A percentile compares a stretch with the other conserved stretches of the same genome.
These are phyloP conservation scores for Meloidogyne chitwoodi DNA, from an alignment of 1,140 invertebrate species.

Conservation along the genomic window DNA sequence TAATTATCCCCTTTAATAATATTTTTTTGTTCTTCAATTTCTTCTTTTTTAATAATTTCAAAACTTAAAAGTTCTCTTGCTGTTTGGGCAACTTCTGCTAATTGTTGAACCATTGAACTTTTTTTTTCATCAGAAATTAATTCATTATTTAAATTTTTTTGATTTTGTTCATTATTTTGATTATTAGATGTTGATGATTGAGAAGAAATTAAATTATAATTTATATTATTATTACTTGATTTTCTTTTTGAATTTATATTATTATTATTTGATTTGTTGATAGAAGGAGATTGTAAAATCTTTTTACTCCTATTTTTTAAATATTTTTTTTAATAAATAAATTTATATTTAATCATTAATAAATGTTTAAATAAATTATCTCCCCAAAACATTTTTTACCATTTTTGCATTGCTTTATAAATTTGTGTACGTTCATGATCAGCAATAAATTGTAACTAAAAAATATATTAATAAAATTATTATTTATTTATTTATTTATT, in stretches of 20 bases:
- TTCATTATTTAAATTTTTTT: background rate
- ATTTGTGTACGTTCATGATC: conserved; percentile 20
- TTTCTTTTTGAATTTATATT: background rate
- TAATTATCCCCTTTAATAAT: background rate
- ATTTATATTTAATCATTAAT: too few species aligned
- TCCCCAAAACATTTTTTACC: too few species aligned
- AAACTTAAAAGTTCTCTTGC: conserved; percentile 9
- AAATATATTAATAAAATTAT: background rate
- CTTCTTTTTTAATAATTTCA: background rate
- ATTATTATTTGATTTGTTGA: background rate
- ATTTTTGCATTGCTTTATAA: conserved; percentile 6
- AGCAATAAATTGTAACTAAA: conserved; percentile 20
- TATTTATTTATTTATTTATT: too few species aligned
- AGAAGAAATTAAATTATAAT: background rate
- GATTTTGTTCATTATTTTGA: background rate
- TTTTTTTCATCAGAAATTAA: background rate
- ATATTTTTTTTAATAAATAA: background rate
- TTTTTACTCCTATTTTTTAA: conserved; percentile 8
- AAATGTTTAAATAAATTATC: too few species aligned
- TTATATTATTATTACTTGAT: background rate
- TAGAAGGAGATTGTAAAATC: background rate
- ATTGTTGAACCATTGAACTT: conserved; percentile 12
- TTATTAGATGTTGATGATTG: background rate
- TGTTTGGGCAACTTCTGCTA: conserved; percentile 17
- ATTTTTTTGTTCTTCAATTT: background rate